A percentile compares a stretch with the other conserved stretches of the same genome.
Conservation (phyloP, 2,888 invertebrate species). For the Cheilosia vernalis region DNA sequence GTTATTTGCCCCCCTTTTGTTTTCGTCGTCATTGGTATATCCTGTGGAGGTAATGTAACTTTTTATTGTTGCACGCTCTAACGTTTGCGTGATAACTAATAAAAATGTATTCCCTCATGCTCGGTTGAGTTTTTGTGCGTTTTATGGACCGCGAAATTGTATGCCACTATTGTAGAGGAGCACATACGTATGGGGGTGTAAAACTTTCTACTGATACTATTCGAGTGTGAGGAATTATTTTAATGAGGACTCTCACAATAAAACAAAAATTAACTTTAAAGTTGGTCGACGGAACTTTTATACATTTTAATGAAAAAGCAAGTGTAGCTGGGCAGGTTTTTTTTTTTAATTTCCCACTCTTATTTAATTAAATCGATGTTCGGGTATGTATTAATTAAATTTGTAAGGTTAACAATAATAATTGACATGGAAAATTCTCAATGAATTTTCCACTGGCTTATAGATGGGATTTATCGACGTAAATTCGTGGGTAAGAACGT, state of each 20-base stretch:
- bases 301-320: constrained; percentile 11
- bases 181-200: not conserved
- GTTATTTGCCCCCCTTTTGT: not conserved
- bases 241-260: constrained; percentile 7
- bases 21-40: constrained; percentile 22
- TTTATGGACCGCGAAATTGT: constrained; percentile 52
- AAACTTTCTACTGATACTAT: constrained; percentile 22
- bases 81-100: constrained; percentile 33
- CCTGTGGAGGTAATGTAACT: constrained; percentile 38
- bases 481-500: not conserved
- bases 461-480: constrained; percentile 4
- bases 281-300: too few relatives aligned
- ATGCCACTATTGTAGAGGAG: not conserved
- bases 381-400: constrained; percentile 23
- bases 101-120: constrained; percentile 7
- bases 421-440: not conserved
- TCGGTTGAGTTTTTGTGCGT: constrained; percentile 34
- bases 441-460: not conserved
- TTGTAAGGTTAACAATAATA: constrained; percentile 12
- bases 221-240: constrained; percentile 34
- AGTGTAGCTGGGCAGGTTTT: too few relatives aligned
- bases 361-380: constrained; percentile 19
- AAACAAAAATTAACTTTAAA: not conserved
- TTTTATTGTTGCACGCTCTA: constrained; percentile 40
- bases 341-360: too few relatives aligned